Evolutionary conservation across 2,888 invertebrate species (phyloP), one percentile per base, ranked within the genome.

Genomic region (Synergus laeviventris): DNA sequence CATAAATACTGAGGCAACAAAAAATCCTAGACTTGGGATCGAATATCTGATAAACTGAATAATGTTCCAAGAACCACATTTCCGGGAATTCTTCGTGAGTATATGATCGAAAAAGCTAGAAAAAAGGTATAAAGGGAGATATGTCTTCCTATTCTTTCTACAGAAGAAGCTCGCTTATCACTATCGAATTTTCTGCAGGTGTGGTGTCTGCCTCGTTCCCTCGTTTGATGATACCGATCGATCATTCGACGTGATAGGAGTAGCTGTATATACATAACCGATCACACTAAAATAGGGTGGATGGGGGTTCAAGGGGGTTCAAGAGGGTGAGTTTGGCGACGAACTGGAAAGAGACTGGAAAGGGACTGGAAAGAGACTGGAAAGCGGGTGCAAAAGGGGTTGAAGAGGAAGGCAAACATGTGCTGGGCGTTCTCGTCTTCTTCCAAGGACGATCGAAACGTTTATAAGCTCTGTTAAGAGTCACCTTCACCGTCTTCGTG

Each of bases 161-260:
- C 24, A 49, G 21, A 31, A 31, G 31, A 24, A 59, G 9, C 9
- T 59, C 79, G 74, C 78, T 77, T 56, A 16, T 49, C 79, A 81
- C 81, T 83, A 85, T 85, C 82, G 81, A 84, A 84, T 86, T 86
- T 84, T 84, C 82, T 80, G 81, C 78, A 79, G 78, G 81, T 81
- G 78, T 74, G 80, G 78, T 78, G 81, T 83, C 78, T 81, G 80
- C 81, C 82, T 82, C 82, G 78, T 81, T 81, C 80, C 82, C 76
- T 79, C 76, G 76, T 81, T 80, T 76, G 75, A 70, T 74, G 78
- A 82, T 82, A 85, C 81, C 83, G 83, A 86, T 86, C 85, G 81
- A 83, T 83, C 79, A 78, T 78, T 75, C 45, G 45, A 24, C 31
- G 12, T 45, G 59, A 39, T 39, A 21, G 78, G 21, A 45, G 31